Percentiles rank a stretch among this genome's conserved stretches.
Conservation (phyloP, 92 coral and sea anemone species). For the Phenganax marumi region DNA sequence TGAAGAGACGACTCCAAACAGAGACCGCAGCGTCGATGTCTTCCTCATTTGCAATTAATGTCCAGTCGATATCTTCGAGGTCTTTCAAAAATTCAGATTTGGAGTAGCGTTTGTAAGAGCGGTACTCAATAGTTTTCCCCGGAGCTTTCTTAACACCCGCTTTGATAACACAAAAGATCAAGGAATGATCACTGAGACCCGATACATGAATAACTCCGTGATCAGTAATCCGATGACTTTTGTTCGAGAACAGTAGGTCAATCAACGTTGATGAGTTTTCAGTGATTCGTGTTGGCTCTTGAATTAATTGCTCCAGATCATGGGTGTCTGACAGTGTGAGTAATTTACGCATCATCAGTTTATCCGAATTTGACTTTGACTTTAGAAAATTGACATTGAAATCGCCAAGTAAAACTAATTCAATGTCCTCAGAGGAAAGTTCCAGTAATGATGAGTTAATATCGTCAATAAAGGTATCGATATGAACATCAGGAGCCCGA, state of each 20-base stretch:
- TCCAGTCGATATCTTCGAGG: neutral
- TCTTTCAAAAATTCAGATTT: neutral
- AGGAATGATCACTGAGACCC: neutral
- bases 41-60: neutral
- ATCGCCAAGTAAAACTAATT: no score
- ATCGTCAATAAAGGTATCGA: neutral
- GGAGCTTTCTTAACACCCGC: neutral
- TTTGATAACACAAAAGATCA: neutral
- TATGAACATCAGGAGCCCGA: neutral
- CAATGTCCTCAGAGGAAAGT: no score
- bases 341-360: no score
- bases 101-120: neutral
- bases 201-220: neutral
- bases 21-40: conserved; percentile 5
- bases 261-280: no score
- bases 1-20: neutral
- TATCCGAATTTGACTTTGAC: no score
- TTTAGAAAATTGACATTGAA: no score
- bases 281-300: no score
- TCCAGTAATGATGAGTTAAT: no score
- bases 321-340: no score
- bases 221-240: neutral
- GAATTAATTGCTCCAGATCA: no score
- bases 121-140: neutral
- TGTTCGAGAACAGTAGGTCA: neutral